Evolutionary conservation across 2,113 vertebrate species (phyloP).

Genomic region (Coturnix japonica): DNA sequence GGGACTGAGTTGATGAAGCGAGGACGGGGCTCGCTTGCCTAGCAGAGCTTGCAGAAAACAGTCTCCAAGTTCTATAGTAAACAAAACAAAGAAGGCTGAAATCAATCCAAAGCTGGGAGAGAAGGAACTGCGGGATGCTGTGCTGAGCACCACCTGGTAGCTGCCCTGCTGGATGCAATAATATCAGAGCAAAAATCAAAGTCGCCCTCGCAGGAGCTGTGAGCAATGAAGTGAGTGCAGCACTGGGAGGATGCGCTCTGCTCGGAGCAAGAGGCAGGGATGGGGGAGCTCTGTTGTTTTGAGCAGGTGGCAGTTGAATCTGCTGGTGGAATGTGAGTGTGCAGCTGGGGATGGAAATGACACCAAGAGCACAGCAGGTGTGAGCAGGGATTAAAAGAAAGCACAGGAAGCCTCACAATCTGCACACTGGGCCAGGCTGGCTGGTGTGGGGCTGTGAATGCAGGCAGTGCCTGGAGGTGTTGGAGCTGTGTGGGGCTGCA

Average conservation of each 20-base stretch:
- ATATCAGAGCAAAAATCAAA: not conserved
- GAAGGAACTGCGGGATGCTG: not conserved
- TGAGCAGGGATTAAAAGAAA: fast-evolving
- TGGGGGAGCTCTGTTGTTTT: fast-evolving
- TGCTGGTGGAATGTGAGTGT: not conserved
- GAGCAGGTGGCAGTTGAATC: not conserved
- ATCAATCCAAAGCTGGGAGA: not conserved
- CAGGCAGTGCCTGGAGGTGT: too few species aligned
- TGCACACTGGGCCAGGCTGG: not conserved
- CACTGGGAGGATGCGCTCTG: not conserved
- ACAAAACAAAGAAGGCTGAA: not conserved
- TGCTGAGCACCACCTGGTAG: fast-evolving
- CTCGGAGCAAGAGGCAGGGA: fast-evolving
- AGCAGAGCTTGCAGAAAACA: not conserved
- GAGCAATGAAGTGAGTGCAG: not conserved
- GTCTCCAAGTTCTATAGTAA: fast-evolving
- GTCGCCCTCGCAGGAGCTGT: fast-evolving
- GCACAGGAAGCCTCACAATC: too few species aligned
- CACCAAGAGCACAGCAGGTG: too few species aligned
- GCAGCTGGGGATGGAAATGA: not conserved
- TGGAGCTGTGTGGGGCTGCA: not conserved
- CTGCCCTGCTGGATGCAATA: not conserved
- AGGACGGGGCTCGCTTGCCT: not conserved
- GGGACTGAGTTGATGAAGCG: not conserved
- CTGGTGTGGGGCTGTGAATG: fast-evolving